Base-by-base conservation (phyloP, 2,888 invertebrate species). In the Geotrupes spiniger region DNA sequence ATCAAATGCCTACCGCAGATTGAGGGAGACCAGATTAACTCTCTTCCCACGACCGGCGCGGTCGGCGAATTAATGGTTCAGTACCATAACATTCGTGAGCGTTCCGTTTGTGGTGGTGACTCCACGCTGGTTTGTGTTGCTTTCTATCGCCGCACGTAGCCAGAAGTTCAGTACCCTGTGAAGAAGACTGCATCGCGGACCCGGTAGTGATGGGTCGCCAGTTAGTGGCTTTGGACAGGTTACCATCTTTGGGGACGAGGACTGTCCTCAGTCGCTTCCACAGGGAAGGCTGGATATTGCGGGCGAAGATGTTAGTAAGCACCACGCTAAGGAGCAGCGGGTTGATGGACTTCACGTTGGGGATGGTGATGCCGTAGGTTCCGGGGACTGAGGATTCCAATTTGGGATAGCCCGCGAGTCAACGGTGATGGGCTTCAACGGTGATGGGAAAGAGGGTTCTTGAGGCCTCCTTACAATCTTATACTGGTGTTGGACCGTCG, bases 1-100 rank as follows among this genome's bases (percentile, higher is more conserved):
- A 48, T 73, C 72, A 52, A 70, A 73, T 1, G 71, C 73, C 56
- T 71, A 74, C 9, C 68, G 57, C 10, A 71, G 63, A 52, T 73
- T 72, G 1, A 74, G 57, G 25, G 68, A 63, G 1, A 63, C 66
- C 4, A 71, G 42, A 42, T 69, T 69, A 16, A 65, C 59, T 14
- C 65, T 55, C 14, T 38, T 26, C 2, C 39, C 14, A 6, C 21
- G 6, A 6, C 21, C 4, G 21, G 6, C 6, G 21, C 21, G 36
- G 12, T 14, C 5, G 2, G 36, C n/a, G n/a, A 33, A 11, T 10
- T n/a, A 49, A 55, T 60, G 46, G 58, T 64, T 45, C 10, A 66
- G 45, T 1, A 61, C 41, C 2, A 63, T 49, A 14, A 62, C 51
- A 37, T 70, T 70, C n/a, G 68, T 64, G 11, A 69, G 51, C 2